Base-by-base conservation (phyloP, 2,888 invertebrate species). In the Rhorus exstirpatorius region DNA sequence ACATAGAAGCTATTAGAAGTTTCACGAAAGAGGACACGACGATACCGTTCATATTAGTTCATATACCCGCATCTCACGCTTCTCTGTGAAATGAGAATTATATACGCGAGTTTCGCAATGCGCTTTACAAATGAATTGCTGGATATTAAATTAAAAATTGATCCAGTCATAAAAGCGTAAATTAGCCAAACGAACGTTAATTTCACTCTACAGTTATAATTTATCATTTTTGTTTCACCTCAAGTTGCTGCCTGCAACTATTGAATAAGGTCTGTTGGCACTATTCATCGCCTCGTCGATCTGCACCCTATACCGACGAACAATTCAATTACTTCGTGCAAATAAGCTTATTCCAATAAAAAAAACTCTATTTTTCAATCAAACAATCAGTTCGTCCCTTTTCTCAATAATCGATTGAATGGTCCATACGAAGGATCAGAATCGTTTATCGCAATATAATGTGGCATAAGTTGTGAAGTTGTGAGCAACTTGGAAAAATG, bases 1-100 rank as follows among this genome's bases (percentile, higher is more conserved):
- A 7, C 26, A 17, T 63, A 24, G 38, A 74, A 24, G 63, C 63
- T 68, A 70, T 46, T 74, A 70, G 21, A 78, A 75, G 70, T 82
- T 79, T 71, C 58, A 55, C 49, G 38, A 49, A 44, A 51, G 61
- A 63, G 19, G 49, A 26, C 26, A 31, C 41, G 44, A 35, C 12
- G 51, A 14, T 4, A 35, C 35, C 58, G 44, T 75, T 68, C 55
- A 51, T 63, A 49, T 58, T 60, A 41, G 63, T 79, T 65, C 53
- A 35, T 55, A 38, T 55, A 38, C 70, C 77, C 77, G 63, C 65
- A 75, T 58, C 58, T 58, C 79, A 63, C 70, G 38, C 65, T 71
- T 53, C 38, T 61, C 46, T 26, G 31, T 46, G 65, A 26, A 67
- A 79, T 76, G 49, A 75, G 63, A 46, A 70, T 55, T 21, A 38